Conservation (phyloP, 2,888 invertebrate genomes). For the Drosophila macrospina region DNA sequence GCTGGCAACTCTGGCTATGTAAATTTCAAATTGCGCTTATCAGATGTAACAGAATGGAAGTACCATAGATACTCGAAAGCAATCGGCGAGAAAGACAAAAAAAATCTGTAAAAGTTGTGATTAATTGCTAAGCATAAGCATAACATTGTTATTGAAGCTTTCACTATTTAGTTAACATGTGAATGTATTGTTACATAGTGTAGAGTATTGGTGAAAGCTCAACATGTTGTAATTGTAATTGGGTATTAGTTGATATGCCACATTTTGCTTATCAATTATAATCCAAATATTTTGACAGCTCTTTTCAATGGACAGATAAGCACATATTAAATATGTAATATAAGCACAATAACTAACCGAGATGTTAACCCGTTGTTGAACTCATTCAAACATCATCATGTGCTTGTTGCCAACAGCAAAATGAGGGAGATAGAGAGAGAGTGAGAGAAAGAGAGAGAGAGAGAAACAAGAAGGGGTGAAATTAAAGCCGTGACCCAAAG, state of each 20-base stretch:
- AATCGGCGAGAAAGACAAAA: constrained; percentile 4
- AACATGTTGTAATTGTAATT: not conserved
- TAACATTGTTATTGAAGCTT: not conserved
- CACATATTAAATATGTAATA: constrained; percentile 27
- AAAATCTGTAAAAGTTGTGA: constrained; percentile 25
- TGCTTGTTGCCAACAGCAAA: constrained; percentile 5
- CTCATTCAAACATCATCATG: constrained; percentile 19
- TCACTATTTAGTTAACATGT: constrained; percentile 5
- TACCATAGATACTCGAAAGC: constrained; percentile 18
- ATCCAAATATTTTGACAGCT: not conserved
- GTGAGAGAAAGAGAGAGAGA: no score
- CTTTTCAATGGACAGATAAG: constrained; percentile 16
- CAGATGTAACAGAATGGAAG: constrained; percentile 38
- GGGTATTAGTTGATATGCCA: not conserved
- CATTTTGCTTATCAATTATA: not conserved
- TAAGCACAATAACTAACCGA: constrained; percentile 16
- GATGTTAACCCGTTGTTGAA: constrained; percentile 42
- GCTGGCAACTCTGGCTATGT: constrained; percentile 16
- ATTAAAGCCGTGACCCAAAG: constrained; percentile 36
- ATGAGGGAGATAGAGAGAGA: no score
- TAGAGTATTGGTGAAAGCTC: not conserved
- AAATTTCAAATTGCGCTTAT: constrained; percentile 41
- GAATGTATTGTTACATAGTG: not conserved
- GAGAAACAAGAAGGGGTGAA: constrained; percentile 24
- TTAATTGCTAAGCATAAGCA: constrained; percentile 11